A percentile compares a stretch with the other conserved stretches of the same genome.
Conservation (phyloP, 2,888 invertebrate genomes). For the Biston stratarius region DNA sequence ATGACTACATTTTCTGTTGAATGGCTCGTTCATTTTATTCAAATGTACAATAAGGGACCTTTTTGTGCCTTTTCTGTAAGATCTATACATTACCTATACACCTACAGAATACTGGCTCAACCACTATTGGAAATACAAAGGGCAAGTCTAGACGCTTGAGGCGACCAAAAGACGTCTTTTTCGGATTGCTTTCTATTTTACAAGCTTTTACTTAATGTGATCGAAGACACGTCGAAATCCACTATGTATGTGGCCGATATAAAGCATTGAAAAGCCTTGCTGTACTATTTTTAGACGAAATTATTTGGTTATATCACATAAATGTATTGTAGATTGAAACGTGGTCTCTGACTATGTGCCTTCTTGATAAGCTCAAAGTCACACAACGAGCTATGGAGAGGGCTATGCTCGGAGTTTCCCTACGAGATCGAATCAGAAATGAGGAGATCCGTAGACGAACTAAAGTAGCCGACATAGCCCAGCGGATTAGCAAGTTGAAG, state of each 20-base stretch:
- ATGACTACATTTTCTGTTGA: conserved; percentile 3
- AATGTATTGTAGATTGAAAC: too few species aligned
- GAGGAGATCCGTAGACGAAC: too few species aligned
- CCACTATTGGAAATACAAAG: conserved; percentile 43
- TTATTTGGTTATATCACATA: background rate
- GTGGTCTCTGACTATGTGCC: too few species aligned
- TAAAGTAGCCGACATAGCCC: too few species aligned
- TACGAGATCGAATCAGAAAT: too few species aligned
- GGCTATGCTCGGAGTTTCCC: too few species aligned
- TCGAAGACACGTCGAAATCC: conserved; percentile 32
- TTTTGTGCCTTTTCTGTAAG: conserved; percentile 11
- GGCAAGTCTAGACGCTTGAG: conserved; percentile 41
- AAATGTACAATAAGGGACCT: conserved; percentile 11
- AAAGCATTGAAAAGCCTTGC: background rate
- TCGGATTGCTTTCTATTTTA: conserved; percentile 42
- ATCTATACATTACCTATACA: conserved; percentile 6
- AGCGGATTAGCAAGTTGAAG: too few species aligned
- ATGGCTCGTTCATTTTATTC: conserved; percentile 11
- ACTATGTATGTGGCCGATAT: background rate
- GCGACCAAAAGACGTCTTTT: conserved; percentile 46
- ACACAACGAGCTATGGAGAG: too few species aligned
- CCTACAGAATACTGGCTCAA: conserved; percentile 35
- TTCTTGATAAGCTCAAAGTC: too few species aligned
- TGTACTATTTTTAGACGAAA: background rate
- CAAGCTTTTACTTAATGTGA: conserved; percentile 38